Evolutionary conservation across 2,888 invertebrate genomes (phyloP).

Genomic region (Xestobium rufovillosum): DNA sequence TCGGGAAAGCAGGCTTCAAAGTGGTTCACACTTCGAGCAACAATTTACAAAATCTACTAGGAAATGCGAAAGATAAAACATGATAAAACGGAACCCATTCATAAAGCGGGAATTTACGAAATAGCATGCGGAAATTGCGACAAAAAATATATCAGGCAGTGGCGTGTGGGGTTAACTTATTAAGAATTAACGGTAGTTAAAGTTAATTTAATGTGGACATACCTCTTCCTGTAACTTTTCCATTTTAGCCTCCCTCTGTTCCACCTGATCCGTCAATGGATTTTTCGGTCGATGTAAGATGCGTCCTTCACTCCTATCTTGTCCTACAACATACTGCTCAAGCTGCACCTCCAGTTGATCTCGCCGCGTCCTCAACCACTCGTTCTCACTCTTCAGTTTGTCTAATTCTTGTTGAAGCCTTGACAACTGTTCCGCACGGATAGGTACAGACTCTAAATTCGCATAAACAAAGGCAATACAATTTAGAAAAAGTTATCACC

Average conservation of each 20-base stretch:
- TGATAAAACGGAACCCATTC: no score
- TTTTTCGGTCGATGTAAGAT: conserved; percentile 64
- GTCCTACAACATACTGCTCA: conserved; percentile 45
- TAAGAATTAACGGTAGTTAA: conserved; percentile 9
- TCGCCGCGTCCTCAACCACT: conserved; percentile 44
- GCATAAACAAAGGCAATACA: conserved; percentile 1
- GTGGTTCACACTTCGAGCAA: no score
- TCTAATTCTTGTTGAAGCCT: conserved; percentile 55
- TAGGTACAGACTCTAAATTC: conserved; percentile 31
- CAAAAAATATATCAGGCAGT: no score
- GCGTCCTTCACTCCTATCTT: conserved; percentile 38
- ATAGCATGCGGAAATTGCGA: no score
- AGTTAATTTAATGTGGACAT: conserved; percentile 19
- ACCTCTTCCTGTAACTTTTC: conserved; percentile 67
- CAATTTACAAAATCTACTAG: no score
- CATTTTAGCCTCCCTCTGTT: conserved; percentile 57
- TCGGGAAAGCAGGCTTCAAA: no score
- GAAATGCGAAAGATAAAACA: no score
- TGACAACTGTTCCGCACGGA: conserved; percentile 49
- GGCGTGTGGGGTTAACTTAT: no score
- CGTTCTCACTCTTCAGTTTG: conserved; percentile 44
- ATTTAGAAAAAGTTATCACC: not conserved
- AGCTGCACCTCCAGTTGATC: conserved; percentile 61
- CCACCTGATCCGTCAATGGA: conserved; percentile 62
- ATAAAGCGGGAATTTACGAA: no score